Conservation (phyloP, 1,140 invertebrate species). For the Gyrodactylus bullatarudis region DNA sequence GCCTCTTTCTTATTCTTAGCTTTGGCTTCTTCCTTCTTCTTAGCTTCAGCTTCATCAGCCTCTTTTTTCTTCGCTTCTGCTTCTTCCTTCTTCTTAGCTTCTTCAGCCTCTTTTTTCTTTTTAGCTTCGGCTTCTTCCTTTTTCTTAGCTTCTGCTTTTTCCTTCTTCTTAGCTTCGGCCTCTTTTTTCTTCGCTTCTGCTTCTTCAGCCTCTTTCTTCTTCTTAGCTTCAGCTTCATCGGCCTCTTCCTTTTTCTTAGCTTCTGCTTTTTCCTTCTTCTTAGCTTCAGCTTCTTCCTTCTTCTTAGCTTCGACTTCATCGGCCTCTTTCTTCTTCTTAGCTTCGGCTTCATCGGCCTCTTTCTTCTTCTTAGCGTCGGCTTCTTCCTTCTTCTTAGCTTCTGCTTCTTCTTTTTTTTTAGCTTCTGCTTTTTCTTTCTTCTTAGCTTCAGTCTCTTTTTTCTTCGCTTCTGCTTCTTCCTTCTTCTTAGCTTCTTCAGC, state of each 20-base stretch:
- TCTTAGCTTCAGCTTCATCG: neutral
- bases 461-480: neutral
- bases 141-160: neutral
- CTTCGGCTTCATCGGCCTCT: neutral
- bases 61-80: neutral
- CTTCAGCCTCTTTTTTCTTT: neutral
- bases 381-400: neutral
- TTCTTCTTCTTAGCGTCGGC: neutral
- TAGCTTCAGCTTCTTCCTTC: neutral
- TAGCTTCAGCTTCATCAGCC: neutral
- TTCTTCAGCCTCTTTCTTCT: neutral
- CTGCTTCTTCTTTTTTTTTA: neutral
- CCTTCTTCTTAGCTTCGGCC: neutral
- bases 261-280: neutral
- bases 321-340: neutral
- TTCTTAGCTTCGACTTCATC: neutral
- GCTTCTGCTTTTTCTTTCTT: neutral
- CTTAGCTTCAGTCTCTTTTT: neutral
- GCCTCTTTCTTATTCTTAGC: neutral
- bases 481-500: neutral
- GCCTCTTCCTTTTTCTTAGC: neutral
- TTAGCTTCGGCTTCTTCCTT: neutral
- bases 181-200: neutral
- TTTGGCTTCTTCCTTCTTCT: neutral
- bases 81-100: neutral